A percentile compares a stretch with the other conserved stretches of the same genome.
These are phyloP conservation scores for Lophotriccus pileatus DNA, from an alignment of 2,797 vertebrate species.

Conservation along the genomic window DNA sequence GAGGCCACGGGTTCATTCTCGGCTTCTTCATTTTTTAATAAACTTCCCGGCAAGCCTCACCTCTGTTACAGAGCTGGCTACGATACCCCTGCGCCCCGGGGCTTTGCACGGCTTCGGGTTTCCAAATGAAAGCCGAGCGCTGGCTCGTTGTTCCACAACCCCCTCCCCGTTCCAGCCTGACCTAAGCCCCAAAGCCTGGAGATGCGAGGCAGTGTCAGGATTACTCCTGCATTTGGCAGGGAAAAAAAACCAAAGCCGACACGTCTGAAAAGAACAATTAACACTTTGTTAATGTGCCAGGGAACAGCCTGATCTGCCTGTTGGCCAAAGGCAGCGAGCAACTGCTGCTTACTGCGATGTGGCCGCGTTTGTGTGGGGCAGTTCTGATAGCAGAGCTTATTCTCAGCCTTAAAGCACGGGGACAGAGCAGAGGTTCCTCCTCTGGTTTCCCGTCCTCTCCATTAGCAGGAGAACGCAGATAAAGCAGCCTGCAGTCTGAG, in stretches of 20 bases:
- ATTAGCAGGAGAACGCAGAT: not conserved
- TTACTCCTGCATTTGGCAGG: conserved; percentile 67
- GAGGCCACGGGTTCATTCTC: not conserved
- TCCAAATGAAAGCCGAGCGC: not conserved
- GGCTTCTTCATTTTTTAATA: conserved; percentile 1
- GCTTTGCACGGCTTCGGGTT: not conserved
- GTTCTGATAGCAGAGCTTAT: not conserved
- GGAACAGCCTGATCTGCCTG: conserved; percentile 40
- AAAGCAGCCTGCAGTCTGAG: not conserved
- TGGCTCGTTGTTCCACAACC: not conserved
- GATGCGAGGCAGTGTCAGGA: conserved; percentile 63
- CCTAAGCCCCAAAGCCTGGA: conserved; percentile 50
- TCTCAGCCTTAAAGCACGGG: not conserved
- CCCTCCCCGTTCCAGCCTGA: not conserved
- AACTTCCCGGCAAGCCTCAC: not conserved
- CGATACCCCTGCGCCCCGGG: not conserved
- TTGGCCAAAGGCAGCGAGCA: conserved; percentile 45
- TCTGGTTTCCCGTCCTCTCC: not conserved
- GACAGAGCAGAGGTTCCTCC: conserved; percentile 11
- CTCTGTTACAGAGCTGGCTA: not conserved
- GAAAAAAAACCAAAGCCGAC: not conserved
- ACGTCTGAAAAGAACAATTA: conserved; percentile 70
- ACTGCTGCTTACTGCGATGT: conserved; percentile 41
- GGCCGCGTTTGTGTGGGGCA: not conserved
- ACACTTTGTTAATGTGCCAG: conserved; percentile 59